Conservation (phyloP, 2,888 invertebrate species). For the Nephrotoma appendiculata region DNA sequence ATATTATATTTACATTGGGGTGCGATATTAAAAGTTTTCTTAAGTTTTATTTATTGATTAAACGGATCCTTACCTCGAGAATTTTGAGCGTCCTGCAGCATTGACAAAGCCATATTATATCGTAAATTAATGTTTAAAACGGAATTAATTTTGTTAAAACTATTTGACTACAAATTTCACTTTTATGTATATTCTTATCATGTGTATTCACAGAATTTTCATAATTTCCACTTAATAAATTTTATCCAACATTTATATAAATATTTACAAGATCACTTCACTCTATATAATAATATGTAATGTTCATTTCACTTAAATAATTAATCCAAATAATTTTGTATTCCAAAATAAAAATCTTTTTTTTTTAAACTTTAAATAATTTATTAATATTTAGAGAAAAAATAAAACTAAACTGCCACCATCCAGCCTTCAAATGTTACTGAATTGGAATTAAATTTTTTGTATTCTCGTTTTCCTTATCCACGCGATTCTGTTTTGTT, state of each 20-base stretch:
- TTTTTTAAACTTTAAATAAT: background rate
- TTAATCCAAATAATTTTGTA: background rate
- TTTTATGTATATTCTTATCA: background rate
- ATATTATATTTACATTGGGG: too few species aligned
- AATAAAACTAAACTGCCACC: background rate
- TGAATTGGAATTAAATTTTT: background rate
- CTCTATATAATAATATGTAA: background rate
- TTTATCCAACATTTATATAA: background rate
- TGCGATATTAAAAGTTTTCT: too few species aligned
- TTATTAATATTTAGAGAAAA: background rate
- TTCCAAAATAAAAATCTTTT: background rate
- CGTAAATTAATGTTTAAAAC: background rate
- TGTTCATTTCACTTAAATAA: background rate
- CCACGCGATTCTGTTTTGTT: constrained; percentile 2
- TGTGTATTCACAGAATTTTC: background rate
- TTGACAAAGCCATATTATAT: constrained; percentile 26
- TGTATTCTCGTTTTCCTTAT: background rate
- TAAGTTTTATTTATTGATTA: background rate
- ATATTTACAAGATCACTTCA: background rate
- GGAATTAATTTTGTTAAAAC: background rate
- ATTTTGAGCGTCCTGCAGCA: constrained; percentile 31
- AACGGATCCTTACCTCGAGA: constrained; percentile 25
- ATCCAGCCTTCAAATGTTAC: background rate
- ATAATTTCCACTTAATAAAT: background rate
- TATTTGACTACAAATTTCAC: background rate